A percentile compares a stretch with the other conserved stretches of the same genome.
Conservation (phyloP, 1,140 invertebrate genomes). For the Calephelis nemesis region DNA sequence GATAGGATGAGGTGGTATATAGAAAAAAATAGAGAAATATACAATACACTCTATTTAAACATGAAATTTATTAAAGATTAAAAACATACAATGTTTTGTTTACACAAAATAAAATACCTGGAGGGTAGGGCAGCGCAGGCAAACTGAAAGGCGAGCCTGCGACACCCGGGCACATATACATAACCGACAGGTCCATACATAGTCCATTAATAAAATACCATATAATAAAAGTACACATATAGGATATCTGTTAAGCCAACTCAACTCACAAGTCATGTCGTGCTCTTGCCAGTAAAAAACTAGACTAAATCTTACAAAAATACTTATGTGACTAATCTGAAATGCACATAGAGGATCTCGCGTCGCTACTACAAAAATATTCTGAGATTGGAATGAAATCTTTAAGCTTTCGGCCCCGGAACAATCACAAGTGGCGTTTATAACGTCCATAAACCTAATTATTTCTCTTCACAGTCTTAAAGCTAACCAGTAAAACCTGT, state of each 20-base stretch:
- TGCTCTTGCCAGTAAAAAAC: constrained; percentile 74
- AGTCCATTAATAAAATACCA: constrained; percentile 74
- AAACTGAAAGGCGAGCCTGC: constrained; percentile 46
- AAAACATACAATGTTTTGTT: constrained; percentile 77
- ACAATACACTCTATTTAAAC: constrained; percentile 77
- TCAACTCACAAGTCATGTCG: constrained; percentile 76
- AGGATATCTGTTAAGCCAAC: constrained; percentile 74
- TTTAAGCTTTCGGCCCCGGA: constrained; percentile 69
- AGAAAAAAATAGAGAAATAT: constrained; percentile 77
- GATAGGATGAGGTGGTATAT: constrained; percentile 65
- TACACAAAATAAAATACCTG: constrained; percentile 80
- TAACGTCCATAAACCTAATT: constrained; percentile 64
- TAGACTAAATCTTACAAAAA: constrained; percentile 78
- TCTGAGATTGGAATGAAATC: constrained; percentile 78
- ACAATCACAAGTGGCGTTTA: constrained; percentile 62
- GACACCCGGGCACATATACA: constrained; percentile 52
- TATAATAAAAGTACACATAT: constrained; percentile 77
- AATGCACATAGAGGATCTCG: constrained; percentile 75
- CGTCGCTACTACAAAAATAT: constrained; percentile 78
- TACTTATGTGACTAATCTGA: constrained; percentile 77
- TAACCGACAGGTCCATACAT: constrained; percentile 71
- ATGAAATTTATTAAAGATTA: constrained; percentile 79
- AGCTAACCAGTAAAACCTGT: constrained; percentile 98
- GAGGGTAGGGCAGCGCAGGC: constrained; percentile 51
- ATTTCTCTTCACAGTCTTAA: constrained; percentile 93